Evolutionary conservation across 2,113 vertebrate genomes (phyloP), one percentile per base, ranked within the genome.

Genomic region (Larimichthys polyactis): DNA sequence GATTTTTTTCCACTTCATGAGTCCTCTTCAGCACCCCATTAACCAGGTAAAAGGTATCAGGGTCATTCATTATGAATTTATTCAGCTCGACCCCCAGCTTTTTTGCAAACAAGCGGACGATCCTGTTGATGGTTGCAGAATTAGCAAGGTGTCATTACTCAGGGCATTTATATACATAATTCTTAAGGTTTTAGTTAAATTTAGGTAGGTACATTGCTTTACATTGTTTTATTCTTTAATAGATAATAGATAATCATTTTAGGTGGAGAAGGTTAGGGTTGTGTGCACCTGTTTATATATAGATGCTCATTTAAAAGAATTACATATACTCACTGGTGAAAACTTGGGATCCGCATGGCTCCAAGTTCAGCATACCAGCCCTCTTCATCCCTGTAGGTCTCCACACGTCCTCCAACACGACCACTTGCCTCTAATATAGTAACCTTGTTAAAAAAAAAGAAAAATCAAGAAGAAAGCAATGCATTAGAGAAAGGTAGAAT

Each of bases 281-380:
- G 44, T 9, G 11, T 46, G 44, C 10, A 46, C 12, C 12, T 46
- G 10, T 11, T 46, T 46, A 46, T 46, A 46, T 12, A 12, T 46
- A 11, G 12, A 46, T 46, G 44, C 44, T 46, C 2, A 46, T 12
- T 46, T 46, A 3, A 3, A 55, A 24, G 14, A 48, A 11, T 4
- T 44, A 2, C 8, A 58, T 27, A 5, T 0, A 48, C 83, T 81
- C 36, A 90, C 90, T 6, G 0, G 24, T 91, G 88, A 75, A 0
- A 15, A 4, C 0, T 51, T 0, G 90, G 90, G 79, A 91, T 90
- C 84, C 90, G 85, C 90, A 90, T 91, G 0, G 90, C 84, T 59
- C 88, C 88, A 12, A 87, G 12, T 1, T 91, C 90, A 40, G 82
- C 86, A 16, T 90, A 89, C 90, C 90, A 91, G 67, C 90, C 90